phyloP scores from a whole-genome alignment of 30 jellyfish, hydroid and myxozoan species.

The Hydractinia symbiolongicarpus region DNA sequence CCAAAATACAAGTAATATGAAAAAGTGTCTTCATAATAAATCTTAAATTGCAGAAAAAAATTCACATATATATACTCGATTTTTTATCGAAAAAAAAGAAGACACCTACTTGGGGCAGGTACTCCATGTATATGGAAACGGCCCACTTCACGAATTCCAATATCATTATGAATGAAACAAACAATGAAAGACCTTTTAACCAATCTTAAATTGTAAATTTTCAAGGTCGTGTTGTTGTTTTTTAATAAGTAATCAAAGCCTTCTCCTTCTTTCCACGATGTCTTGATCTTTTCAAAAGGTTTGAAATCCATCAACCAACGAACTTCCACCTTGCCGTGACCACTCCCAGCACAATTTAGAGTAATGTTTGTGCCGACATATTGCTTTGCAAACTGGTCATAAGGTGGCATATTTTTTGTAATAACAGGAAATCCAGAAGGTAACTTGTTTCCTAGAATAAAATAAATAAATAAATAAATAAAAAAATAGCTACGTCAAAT shows the following conservation, averaged over 20 bases:
- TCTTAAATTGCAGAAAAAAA: too few relatives aligned
- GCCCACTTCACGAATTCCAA: constrained; percentile 19
- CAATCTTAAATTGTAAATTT: constrained; percentile 11
- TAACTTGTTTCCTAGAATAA: constrained; percentile 45
- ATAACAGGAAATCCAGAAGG: constrained; percentile 75
- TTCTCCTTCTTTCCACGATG: neutral
- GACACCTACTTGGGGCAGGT: constrained; percentile 54
- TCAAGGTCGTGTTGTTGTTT: neutral
- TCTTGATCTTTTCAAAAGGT: constrained; percentile 11
- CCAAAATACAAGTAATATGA: too few relatives aligned
- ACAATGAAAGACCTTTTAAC: neutral
- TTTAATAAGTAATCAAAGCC: constrained; percentile 20
- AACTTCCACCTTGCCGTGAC: constrained; percentile 20
- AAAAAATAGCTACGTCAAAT: neutral
- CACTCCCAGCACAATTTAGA: constrained; percentile 33
- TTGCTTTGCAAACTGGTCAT: neutral
- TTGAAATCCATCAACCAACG: constrained; percentile 23
- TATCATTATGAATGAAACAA: constrained; percentile 22
- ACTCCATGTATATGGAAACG: constrained; percentile 28
- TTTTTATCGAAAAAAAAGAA: neutral
- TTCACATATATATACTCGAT: too few relatives aligned
- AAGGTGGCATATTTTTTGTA: constrained; percentile 18
- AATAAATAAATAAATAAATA: neutral
- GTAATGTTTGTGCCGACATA: constrained; percentile 34
- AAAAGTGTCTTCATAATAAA: too few relatives aligned